Conservation (phyloP, 2,113 vertebrate species). For the Albula goreensis region DNA sequence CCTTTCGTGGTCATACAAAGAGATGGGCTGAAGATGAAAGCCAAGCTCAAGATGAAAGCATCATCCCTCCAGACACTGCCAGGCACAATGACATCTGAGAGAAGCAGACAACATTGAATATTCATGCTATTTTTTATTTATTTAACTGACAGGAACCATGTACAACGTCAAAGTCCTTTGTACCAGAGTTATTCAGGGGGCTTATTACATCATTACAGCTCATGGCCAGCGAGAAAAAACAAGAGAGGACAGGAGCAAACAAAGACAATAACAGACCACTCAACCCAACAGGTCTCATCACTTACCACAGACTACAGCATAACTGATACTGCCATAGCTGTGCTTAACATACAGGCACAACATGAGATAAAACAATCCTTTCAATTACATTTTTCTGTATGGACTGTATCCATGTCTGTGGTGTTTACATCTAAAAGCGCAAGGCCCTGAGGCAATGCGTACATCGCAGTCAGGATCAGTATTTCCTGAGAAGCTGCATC, state of each 20-base stretch:
- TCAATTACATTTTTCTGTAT: not conserved
- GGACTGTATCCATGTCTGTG: not conserved
- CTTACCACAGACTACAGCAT: too few species aligned
- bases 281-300: too few species aligned
- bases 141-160: not conserved
- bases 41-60: not conserved
- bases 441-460: not conserved
- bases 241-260: too few species aligned
- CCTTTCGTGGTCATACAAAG: not conserved
- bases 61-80: too few species aligned
- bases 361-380: too few species aligned
- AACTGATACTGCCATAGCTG: too few species aligned
- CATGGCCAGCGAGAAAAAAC: not conserved
- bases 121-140: not conserved
- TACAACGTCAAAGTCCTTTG: not conserved
- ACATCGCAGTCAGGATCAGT: not conserved
- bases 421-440: not conserved
- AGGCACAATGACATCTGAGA: not conserved
- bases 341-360: too few species aligned
- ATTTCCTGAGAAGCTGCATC: not conserved
- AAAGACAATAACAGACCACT: too few species aligned
- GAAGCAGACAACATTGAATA: not conserved
- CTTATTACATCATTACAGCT: not conserved
- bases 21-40: not conserved
- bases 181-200: too few species aligned